Evolutionary conservation across 1,140 invertebrate species (phyloP).

Genomic region (Pseudomyrmex gracilis): DNA sequence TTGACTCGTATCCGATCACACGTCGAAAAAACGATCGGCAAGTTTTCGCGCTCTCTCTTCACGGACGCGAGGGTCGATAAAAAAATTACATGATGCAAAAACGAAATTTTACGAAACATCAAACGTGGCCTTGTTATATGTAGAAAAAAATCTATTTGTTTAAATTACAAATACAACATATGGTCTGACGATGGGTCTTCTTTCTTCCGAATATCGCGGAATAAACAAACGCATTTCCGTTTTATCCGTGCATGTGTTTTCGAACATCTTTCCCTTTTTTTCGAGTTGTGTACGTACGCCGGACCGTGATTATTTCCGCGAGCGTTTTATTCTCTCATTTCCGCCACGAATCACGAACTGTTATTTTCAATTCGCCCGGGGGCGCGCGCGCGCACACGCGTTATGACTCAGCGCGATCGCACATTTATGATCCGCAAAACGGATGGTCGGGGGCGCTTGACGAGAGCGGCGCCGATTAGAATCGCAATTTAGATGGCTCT

Average conservation of each 20-base stretch:
- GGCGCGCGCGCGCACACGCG: not conserved
- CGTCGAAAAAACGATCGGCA: constrained; percentile 37
- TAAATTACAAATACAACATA: constrained; percentile 3
- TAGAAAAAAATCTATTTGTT: not conserved
- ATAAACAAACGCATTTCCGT: constrained; percentile 6
- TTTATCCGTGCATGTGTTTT: not conserved
- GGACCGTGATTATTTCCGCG: not conserved
- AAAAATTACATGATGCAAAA: constrained; percentile 63
- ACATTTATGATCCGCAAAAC: constrained; percentile 66
- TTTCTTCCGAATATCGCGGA: not conserved
- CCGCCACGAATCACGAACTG: constrained; percentile 9
- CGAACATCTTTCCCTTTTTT: not conserved
- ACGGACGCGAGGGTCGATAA: constrained; percentile 11
- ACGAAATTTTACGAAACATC: not conserved
- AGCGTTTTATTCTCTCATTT: constrained; percentile 22
- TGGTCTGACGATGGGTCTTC: not conserved
- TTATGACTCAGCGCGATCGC: constrained; percentile 64
- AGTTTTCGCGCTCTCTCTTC: constrained; percentile 1
- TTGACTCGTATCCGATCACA: constrained; percentile 58
- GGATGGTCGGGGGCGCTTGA: constrained; percentile 44
- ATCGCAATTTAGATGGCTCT: constrained; percentile 72
- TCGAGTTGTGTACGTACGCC: not conserved
- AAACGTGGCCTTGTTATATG: not conserved
- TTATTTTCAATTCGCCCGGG: constrained; percentile 45
- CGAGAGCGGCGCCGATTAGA: constrained; percentile 64